Evolutionary conservation across 2,888 invertebrate genomes (phyloP), one percentile per base, ranked within the genome.

Genomic region (Bibio marci): DNA sequence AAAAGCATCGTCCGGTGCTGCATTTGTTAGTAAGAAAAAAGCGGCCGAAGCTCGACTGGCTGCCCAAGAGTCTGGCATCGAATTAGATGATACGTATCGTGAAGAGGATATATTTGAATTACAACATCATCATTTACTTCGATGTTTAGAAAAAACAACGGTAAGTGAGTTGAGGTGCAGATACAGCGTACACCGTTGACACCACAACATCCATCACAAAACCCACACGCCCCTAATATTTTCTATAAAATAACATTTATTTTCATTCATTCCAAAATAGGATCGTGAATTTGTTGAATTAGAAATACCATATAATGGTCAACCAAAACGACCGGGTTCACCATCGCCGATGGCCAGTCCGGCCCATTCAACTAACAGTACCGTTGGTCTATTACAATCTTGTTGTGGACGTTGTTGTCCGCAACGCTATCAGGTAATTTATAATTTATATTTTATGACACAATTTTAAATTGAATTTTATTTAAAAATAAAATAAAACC

Each of bases 41-140:
- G 94, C 95, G 2, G 92, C 92, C 3, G 97, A 98, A 57, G 94
- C 91, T 2, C 70, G 94, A 35, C 70, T 94, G 52, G 90, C 90
- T 39, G 87, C 91, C 38, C 82, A 86, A 65, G 88, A 88, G 64
- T 87, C 87, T 33, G 92, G 94, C 34, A 77, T 91, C 49, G 87
- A 90, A 52, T 65, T 87, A 50, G 91, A 91, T 52, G 94, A 94
- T 47, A 80, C 76, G 48, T 77, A 75, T 56, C 71, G 85, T 46
- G 90, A 92, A 56, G 92, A 94, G 57, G 95, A 97, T 62, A 92
- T 97, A 56, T 97, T 98, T 66, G 95, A 97, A 62, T 69, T 97
- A 64, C 97, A 98, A 65, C 97, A 98, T 65, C 98, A 98, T 63
- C 98, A 98, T 65, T 71, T 98, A 43, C 72, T 98, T 44, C 76